Evolutionary conservation across 2,113 vertebrate genomes (phyloP), one percentile per base, ranked within the genome.

Genomic region (Pelecanoides urinatrix): DNA sequence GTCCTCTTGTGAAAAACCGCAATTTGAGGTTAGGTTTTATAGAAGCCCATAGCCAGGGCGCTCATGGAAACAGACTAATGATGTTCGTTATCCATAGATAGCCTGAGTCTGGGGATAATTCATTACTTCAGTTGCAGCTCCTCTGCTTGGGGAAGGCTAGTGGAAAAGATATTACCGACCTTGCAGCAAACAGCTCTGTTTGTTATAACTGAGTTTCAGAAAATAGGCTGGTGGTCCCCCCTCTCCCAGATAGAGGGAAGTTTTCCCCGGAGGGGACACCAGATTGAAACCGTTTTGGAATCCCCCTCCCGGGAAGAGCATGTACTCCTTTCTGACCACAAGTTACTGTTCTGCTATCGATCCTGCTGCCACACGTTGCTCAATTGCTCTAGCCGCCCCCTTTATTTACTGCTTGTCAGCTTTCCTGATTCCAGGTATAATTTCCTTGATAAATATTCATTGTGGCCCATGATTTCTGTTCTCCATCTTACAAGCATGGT

Each of bases 361-460:
- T 96, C 63, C 13, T 65, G 23, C 44, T 73, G 18, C 72, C 2
- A 2, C 62, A 44, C 0, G 0, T 44, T 7, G 3, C 45, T 30
- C 40, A 65, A 12, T 61, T 56, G 26, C 44, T 94, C 86, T 30
- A 11, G 30, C 3, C 0, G 0, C 3, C 6, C 32, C 20, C 13
- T 71, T 42, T 71, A 9, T 80, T 92, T 78, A 68, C 11, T 11
- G 6, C 12, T 58, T 66, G 10, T 30, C 89, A 44, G 38, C 52
- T 67, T 55, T 62, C 53, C 50, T 23, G 10, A 40, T 49, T 66
- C 44, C 59, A 72, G 22, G 59, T 86, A 67, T 23, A 32, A 50
- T 73, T 92, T 53, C 68, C 49, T 58, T 94, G 30, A 92, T 73
- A 88, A 92, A 96, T 91, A 62, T 72, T 55, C 30, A 71, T 59